Conservation (phyloP, 2,888 invertebrate species). For the Hypercompe scribonia region DNA sequence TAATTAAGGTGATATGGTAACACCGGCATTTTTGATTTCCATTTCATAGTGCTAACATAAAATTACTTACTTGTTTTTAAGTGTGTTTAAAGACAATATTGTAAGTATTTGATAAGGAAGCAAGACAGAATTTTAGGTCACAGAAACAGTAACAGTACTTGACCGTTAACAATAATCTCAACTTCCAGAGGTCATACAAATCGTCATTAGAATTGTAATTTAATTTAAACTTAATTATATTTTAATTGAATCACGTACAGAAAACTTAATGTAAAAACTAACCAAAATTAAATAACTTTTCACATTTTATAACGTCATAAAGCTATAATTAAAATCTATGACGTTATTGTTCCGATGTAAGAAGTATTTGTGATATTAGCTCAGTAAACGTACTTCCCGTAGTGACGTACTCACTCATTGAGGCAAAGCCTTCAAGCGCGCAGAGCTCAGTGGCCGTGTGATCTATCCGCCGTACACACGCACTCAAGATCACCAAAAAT, state of each 20-base stretch:
- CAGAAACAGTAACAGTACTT: not conserved
- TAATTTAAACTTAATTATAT: not conserved
- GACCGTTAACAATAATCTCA: not conserved
- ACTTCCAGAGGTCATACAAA: constrained; percentile 8
- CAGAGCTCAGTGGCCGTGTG: constrained; percentile 81
- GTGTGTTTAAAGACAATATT: not conserved
- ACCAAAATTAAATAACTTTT: constrained; percentile 48
- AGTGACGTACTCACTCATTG: constrained; percentile 81
- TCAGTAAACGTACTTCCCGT: constrained; percentile 82
- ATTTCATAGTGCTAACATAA: not conserved
- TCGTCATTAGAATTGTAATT: constrained; percentile 2
- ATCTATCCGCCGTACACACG: constrained; percentile 84
- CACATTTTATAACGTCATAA: constrained; percentile 68
- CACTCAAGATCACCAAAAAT: constrained; percentile 68
- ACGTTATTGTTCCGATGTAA: constrained; percentile 69
- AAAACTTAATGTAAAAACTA: constrained; percentile 29
- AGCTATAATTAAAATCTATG: constrained; percentile 69
- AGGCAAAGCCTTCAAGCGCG: constrained; percentile 76
- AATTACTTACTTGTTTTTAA: too few relatives aligned
- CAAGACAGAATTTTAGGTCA: not conserved
- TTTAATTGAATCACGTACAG: constrained; percentile 35
- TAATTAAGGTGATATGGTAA: not conserved
- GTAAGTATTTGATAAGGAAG: not conserved
- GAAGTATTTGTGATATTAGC: constrained; percentile 74
- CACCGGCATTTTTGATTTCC: not conserved